These are phyloP conservation scores for Nemopilema nomurai DNA, from an alignment of 30 jellyfish, hydroid and myxozoan genomes.

Conservation along the genomic window DNA sequence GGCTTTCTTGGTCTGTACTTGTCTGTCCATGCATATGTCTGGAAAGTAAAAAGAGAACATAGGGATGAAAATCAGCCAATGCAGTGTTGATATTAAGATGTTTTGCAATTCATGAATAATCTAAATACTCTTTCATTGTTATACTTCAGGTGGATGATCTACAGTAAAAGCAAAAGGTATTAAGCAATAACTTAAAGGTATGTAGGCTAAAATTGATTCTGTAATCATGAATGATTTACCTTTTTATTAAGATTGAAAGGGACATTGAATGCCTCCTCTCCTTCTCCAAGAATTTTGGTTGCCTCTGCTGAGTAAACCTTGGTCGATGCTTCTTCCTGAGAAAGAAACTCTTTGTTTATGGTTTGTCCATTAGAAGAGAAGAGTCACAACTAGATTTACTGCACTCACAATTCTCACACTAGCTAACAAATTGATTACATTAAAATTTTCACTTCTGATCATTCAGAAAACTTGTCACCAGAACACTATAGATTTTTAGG, in stretches of 20 bases:
- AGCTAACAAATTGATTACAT: no score
- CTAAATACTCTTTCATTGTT: no score
- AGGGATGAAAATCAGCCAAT: neutral
- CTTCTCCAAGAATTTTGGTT: conserved; percentile 74
- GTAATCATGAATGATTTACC: neutral
- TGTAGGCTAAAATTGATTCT: neutral
- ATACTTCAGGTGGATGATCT: no score
- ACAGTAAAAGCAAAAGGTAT: neutral
- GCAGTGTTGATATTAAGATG: no score
- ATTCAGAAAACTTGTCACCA: no score
- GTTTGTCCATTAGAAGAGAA: neutral
- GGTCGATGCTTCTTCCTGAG: conserved; percentile 78
- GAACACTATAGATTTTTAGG: no score
- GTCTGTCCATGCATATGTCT: conserved; percentile 97
- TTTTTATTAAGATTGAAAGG: conserved; percentile 64
- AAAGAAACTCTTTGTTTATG: neutral
- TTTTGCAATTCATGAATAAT: no score
- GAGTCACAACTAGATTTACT: no score
- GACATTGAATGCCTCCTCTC: conserved; percentile 95
- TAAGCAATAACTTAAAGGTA: neutral
- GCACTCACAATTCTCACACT: no score
- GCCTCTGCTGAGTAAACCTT: conserved; percentile 78
- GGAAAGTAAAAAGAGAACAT: neutral
- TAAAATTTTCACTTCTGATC: no score
- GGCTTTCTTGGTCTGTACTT: conserved; percentile 98